Conservation (phyloP, 2,797 vertebrate genomes). For the Sylvilagus floridanus region DNA sequence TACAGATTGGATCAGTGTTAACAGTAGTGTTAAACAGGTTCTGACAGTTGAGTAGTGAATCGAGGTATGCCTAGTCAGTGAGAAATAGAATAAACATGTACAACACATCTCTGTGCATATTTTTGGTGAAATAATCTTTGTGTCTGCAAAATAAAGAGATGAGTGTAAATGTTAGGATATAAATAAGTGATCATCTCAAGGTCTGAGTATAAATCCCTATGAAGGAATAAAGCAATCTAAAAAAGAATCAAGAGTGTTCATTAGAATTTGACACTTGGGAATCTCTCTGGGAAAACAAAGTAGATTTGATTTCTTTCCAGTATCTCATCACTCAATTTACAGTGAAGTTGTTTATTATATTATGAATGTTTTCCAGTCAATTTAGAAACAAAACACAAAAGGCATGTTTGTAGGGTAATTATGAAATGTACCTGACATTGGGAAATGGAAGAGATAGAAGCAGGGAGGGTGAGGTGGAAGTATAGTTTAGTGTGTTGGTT, state of each 20-base stretch:
- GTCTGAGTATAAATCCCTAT: neutral
- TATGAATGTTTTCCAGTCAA: neutral
- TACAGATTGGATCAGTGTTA: neutral
- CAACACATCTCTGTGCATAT: neutral
- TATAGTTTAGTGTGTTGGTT: neutral
- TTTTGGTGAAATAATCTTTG: conserved; percentile 44
- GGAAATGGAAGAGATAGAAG: neutral
- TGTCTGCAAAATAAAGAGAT: neutral
- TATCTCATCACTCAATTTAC: neutral
- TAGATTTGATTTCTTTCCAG: conserved; percentile 6
- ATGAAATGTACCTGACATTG: neutral
- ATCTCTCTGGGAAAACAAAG: neutral
- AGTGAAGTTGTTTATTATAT: neutral
- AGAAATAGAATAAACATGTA: neutral
- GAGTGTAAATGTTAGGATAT: neutral
- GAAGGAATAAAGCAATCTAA: neutral
- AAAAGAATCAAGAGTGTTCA: neutral
- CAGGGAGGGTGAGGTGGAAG: neutral
- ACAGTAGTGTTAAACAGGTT: neutral
- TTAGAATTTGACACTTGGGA: conserved; percentile 15
- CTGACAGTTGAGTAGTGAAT: neutral
- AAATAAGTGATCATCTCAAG: too few species aligned
- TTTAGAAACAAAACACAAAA: neutral
- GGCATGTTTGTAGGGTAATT: neutral
- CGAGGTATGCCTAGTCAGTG: neutral